These are phyloP conservation scores for Borostomias antarcticus DNA, from an alignment of 2,797 vertebrate genomes.

Conservation along the genomic window DNA sequence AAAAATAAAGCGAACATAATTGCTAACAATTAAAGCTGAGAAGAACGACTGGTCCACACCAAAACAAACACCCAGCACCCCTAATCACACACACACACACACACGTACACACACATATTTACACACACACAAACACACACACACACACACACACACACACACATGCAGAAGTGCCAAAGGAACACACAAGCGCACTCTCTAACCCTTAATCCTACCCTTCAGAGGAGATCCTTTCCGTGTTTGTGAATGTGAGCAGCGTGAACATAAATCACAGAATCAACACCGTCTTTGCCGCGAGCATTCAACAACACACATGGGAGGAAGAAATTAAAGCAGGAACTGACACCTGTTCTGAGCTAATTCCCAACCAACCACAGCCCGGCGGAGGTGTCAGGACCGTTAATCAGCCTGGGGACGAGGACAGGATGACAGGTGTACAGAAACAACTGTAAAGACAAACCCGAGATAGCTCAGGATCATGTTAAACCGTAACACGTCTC, in stretches of 20 bases:
- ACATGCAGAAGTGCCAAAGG: too few species aligned
- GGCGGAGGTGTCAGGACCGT: too few species aligned
- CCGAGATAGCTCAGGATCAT: too few species aligned
- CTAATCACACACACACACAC: conserved; percentile 64
- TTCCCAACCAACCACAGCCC: too few species aligned
- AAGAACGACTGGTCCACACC: conserved; percentile 59
- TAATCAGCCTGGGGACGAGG: too few species aligned
- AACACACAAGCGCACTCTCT: conserved; percentile 35
- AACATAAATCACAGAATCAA: conserved; percentile 67
- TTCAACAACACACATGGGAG: conserved; percentile 55
- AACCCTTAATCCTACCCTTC: conserved; percentile 60
- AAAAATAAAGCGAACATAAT: conserved; percentile 69
- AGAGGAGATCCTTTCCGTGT: conserved; percentile 61
- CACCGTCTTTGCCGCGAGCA: conserved; percentile 51
- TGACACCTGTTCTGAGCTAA: conserved; percentile 56
- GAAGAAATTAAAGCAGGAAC: conserved; percentile 71
- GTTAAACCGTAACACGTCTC: too few species aligned
- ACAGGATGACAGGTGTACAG: too few species aligned
- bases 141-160: conserved; percentile 5
- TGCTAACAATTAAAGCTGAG: conserved; percentile 69
- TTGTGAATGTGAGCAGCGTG: conserved; percentile 57
- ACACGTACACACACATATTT: conserved; percentile 33
- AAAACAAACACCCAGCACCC: conserved; percentile 63
- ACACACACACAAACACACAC: not conserved
- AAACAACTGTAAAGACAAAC: too few species aligned